Conservation (phyloP, 1,140 invertebrate species). For the Camponotus floridanus region DNA sequence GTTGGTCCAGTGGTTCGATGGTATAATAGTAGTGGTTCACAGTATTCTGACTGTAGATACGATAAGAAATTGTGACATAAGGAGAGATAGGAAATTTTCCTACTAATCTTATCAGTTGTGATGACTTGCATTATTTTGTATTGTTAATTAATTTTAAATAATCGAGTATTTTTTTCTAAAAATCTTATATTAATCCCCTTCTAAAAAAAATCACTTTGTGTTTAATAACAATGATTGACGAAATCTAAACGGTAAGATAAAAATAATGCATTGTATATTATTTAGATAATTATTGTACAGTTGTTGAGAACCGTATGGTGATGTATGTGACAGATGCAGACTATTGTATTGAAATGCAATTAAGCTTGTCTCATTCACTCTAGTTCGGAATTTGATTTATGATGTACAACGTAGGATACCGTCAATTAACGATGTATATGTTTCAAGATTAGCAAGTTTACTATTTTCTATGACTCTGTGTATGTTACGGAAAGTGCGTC, state of each 20-base stretch:
- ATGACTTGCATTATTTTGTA: not conserved
- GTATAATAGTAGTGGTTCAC: too few relatives aligned
- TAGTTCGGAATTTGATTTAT: constrained; percentile 57
- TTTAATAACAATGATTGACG: not conserved
- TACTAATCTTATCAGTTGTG: too few relatives aligned
- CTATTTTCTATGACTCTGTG: constrained; percentile 45
- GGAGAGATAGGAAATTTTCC: too few relatives aligned
- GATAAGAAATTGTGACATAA: too few relatives aligned
- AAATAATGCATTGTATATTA: constrained; percentile 2
- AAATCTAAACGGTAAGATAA: not conserved
- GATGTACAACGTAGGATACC: constrained; percentile 38
- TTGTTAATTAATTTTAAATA: not conserved
- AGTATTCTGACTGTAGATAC: too few relatives aligned
- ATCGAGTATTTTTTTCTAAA: not conserved
- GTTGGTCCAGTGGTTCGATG: too few relatives aligned
- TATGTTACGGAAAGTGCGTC: constrained; percentile 52
- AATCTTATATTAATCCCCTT: not conserved
- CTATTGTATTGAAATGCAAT: constrained; percentile 63
- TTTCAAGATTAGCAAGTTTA: constrained; percentile 18
- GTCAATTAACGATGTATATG: constrained; percentile 30
- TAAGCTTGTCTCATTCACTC: constrained; percentile 52
- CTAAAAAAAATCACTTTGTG: not conserved
- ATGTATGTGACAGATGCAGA: not conserved
- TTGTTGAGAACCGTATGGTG: constrained; percentile 12
- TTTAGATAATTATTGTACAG: constrained; percentile 39